A percentile compares a stretch with the other conserved stretches of the same genome.
Conservation (phyloP, 2,113 vertebrate genomes). For the Silurus glanis region DNA sequence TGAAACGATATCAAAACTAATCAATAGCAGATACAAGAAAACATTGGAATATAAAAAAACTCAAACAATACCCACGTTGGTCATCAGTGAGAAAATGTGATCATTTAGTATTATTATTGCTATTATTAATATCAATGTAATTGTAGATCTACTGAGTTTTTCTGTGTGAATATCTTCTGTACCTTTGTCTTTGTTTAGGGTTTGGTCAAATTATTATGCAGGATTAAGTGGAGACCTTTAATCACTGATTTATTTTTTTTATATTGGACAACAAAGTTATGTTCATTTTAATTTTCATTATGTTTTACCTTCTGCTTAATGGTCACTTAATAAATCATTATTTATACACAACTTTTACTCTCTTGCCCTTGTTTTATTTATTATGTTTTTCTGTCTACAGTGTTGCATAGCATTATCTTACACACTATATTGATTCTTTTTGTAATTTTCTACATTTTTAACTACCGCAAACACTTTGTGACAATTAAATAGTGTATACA, state of each 20-base stretch:
- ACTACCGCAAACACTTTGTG: background rate
- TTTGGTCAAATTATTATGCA: background rate
- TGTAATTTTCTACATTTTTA: too few relatives aligned
- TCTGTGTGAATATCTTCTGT: background rate
- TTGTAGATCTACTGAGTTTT: background rate
- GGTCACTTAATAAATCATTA: slow-evolving; percentile 18
- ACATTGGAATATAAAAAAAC: background rate
- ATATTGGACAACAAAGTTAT: background rate
- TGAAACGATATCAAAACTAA: slow-evolving; percentile 8
- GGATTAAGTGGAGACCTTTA: slow-evolving; percentile 17
- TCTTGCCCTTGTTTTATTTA: slow-evolving; percentile 12
- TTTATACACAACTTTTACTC: slow-evolving; percentile 17
- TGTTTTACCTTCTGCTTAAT: slow-evolving; percentile 23
- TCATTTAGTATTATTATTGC: background rate
- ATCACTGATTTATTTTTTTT: slow-evolving; percentile 31
- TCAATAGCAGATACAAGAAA: background rate
- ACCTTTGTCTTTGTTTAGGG: background rate
- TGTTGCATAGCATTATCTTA: background rate
- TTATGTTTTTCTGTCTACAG: background rate
- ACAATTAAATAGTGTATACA: background rate
- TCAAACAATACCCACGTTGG: slow-evolving; percentile 9
- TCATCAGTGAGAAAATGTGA: slow-evolving; percentile 11
- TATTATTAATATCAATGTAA: background rate
- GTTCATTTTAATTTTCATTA: slow-evolving; percentile 9
- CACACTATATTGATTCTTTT: background rate